Evolutionary conservation across 2,113 vertebrate species (phyloP).

Genomic region (Cynopterus brachyotis): DNA sequence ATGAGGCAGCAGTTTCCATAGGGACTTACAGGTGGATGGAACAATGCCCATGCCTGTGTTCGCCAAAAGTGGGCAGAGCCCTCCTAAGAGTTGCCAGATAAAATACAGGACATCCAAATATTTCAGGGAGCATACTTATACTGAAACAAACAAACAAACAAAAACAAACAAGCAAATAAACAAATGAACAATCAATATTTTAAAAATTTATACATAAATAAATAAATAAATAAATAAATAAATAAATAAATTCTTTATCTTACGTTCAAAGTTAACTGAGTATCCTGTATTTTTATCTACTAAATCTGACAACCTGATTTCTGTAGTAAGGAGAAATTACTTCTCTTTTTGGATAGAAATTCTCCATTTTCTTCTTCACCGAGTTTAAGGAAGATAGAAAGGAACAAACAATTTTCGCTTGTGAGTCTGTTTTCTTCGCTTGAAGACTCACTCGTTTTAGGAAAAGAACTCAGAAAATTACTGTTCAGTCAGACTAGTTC

Average conservation of each 20-base stretch:
- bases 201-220: not conserved
- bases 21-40: not conserved
- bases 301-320: not conserved
- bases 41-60: not conserved
- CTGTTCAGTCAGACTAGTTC: not conserved
- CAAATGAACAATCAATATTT: not conserved
- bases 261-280: conserved; percentile 6
- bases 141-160: not conserved
- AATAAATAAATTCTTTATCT: not conserved
- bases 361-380: not conserved
- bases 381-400: not conserved
- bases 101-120: not conserved
- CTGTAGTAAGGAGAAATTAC: not conserved
- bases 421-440: not conserved
- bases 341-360: not conserved
- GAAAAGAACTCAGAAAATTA: not conserved
- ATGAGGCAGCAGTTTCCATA: not conserved
- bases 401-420: not conserved
- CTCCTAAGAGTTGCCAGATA: not conserved
- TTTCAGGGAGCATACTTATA: not conserved
- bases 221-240: not conserved
- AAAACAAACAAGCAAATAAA: no score
- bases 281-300: not conserved
- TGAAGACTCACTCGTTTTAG: not conserved
- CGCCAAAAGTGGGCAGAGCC: not conserved